Evolutionary conservation across 2,113 vertebrate species (phyloP), one percentile per base, ranked within the genome.

Genomic region (Pavo muticus): DNA sequence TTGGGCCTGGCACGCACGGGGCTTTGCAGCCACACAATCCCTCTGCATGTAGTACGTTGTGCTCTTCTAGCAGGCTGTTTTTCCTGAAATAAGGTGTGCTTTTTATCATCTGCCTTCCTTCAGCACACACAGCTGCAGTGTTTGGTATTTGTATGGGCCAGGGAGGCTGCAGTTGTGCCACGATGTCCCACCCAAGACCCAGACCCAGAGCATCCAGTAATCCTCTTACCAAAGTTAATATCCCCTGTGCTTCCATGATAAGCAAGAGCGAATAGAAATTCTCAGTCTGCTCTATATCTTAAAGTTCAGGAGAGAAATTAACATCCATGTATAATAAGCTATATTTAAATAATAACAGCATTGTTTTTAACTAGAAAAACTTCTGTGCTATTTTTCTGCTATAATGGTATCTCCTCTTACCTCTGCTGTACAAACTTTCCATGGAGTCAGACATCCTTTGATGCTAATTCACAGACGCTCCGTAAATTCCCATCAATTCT

Each of bases 141-240:
- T 56, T 81, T 68, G 68, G 32, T 74, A 16, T 81, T 91, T 91
- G 45, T 78, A 50, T 11, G 57, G 75, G 44, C 65, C 77, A 3
- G 23, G 60, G 32, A 75, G 65, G 44, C 86, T 94, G 73, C 18
- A 87, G 68, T 81, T 69, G 32, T 10, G 3, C 86, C 44, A n/a
- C 63, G 42, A 81, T 81, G 87, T 91, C 84, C 88, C 84, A 91
- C 73, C 84, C 48, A 44, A 87, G 87, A 95, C 84, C 61, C 39
- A 83, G 94, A 87, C 73, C 42, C 68, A 39, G 48, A 77, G 78
- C 69, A 94, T 80, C 29, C 3, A 9, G 77, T 96, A 96, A 96
- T 96, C 95, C 96, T 93, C 92, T 96, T 96, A 96, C 77, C 70
- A 72, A 96, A 94, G 84, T 87, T 92, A 96, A 94, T 95, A 95